phyloP scores from a whole-genome alignment of 35 echinoderm and acorn worm species.

The Strongylocentrotus purpuratus region DNA sequence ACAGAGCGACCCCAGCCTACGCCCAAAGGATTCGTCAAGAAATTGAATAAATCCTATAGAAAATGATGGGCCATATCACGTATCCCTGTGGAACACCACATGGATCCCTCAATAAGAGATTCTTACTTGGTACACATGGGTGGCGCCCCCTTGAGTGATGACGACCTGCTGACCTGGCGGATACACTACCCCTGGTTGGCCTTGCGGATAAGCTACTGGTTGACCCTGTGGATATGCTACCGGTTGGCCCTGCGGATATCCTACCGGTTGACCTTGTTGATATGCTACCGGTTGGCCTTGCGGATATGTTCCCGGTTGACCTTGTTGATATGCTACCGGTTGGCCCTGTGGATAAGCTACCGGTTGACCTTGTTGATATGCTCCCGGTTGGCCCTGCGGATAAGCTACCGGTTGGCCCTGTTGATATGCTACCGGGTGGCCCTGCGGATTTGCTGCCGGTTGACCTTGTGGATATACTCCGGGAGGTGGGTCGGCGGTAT shows the following conservation, averaged over 20 bases:
- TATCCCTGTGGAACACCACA: background rate
- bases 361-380: too few species aligned
- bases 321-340: too few species aligned
- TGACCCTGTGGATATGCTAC: background rate
- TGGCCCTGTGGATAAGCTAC: too few species aligned
- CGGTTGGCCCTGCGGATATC: background rate
- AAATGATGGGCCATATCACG: background rate
- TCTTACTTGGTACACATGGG: background rate
- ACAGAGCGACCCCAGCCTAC: too few species aligned
- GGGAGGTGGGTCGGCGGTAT: too few species aligned
- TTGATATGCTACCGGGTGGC: too few species aligned
- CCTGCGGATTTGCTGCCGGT: too few species aligned
- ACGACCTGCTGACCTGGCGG: background rate
- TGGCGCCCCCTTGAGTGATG: too few species aligned
- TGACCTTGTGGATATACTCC: too few species aligned
- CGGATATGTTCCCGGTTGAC: background rate
- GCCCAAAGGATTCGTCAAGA: background rate
- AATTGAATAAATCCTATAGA: background rate
- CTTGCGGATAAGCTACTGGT: background rate
- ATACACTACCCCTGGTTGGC: background rate
- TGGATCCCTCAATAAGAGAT: background rate
- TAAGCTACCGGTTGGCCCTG: too few species aligned
- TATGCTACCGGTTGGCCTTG: background rate
- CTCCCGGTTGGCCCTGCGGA: too few species aligned
- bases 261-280: too few species aligned